phyloP scores from a whole-genome alignment of 2,797 vertebrate species.

The Telmatherina bonti region DNA sequence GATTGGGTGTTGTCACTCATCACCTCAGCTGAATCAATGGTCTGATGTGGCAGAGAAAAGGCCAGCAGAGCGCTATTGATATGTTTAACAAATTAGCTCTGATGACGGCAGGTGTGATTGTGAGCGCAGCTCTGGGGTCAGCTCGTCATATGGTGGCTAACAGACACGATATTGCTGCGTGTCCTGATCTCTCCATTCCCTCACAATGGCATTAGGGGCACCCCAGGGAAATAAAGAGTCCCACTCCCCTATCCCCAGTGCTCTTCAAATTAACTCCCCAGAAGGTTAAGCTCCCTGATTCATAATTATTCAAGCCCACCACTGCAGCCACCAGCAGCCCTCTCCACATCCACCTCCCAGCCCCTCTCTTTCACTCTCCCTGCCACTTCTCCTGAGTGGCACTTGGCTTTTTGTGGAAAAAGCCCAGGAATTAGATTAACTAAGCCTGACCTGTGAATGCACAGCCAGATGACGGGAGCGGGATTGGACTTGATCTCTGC shows the following conservation, averaged over 20 bases:
- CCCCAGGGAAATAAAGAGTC: slow-evolving; percentile 88
- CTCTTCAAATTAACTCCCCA: slow-evolving; percentile 88
- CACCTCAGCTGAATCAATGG: slow-evolving; percentile 68
- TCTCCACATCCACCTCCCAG: slow-evolving; percentile 62
- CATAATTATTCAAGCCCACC: slow-evolving; percentile 86
- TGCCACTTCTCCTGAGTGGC: slow-evolving; percentile 84
- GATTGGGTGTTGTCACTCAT: slow-evolving; percentile 70
- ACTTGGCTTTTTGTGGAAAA: slow-evolving; percentile 82
- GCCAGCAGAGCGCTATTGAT: slow-evolving; percentile 83
- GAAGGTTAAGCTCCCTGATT: slow-evolving; percentile 87
- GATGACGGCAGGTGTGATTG: slow-evolving; percentile 87
- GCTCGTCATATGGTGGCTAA: slow-evolving; percentile 86
- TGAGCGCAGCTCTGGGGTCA: slow-evolving; percentile 78
- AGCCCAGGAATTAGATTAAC: slow-evolving; percentile 86
- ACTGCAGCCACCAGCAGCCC: slow-evolving; percentile 45
- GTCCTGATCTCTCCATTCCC: slow-evolving; percentile 88
- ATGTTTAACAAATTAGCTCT: slow-evolving; percentile 88
- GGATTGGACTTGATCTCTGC: slow-evolving; percentile 86
- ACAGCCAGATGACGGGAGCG: slow-evolving; percentile 80
- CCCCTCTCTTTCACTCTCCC: slow-evolving; percentile 49
- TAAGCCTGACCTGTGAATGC: slow-evolving; percentile 82
- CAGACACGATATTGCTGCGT: slow-evolving; percentile 87
- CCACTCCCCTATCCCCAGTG: slow-evolving; percentile 79
- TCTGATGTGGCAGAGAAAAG: slow-evolving; percentile 58
- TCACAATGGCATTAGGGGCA: slow-evolving; percentile 86